Base-by-base conservation (phyloP, 2,113 vertebrate genomes). In the Tychaedon coryphoeus region DNA sequence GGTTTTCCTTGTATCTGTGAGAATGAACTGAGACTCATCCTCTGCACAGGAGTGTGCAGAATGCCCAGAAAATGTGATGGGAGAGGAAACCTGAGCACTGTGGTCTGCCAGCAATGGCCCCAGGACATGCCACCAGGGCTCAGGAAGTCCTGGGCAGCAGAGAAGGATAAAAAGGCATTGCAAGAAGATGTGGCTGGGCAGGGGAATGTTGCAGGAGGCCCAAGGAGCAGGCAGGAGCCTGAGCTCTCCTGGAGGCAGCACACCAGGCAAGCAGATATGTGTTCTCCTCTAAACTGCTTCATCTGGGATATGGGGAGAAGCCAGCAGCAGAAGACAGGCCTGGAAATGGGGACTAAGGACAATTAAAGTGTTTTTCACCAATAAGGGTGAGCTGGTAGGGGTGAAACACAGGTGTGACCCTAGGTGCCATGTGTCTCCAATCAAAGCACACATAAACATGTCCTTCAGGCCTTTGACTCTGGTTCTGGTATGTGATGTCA, bases 1-100 rank as follows among this genome's bases (percentile, higher is more conserved):
- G 17, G 29, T 16, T 79, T 64, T 48, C 20, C 19, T 56, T 56
- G 0, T 8, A 33, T 6, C 47, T 58, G 48, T 75, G 67, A 29
- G 48, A 51, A 10, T 9, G 6, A n/a, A n/a, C 56, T 1, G 0
- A 65, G 42, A 3, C 73, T 51, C 34, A 8, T 29, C n/a, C 40
- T 54, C 48, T 75, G n/a, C 31, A 34, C 34, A 28, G 45, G 25
- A 45, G 33, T 31, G 58, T 51, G 57, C 51, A 80, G 45, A 47
- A n/a, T 42, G 66, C 43, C 53, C 19, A 25, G 53, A 19, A 84
- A 78, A 48, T 34, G 57, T 8, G 1, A 38, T 6, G 33, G 42
- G 22, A 56, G 36, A 33, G 67, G 10, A 19, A 47, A 42, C 19
- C 71, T 66, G 69, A 72, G 56, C 60, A 8, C 53, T 16, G 17